Evolutionary conservation across 2,113 vertebrate genomes (phyloP), one percentile per base, ranked within the genome.

Genomic region (Rhinogobius similis): DNA sequence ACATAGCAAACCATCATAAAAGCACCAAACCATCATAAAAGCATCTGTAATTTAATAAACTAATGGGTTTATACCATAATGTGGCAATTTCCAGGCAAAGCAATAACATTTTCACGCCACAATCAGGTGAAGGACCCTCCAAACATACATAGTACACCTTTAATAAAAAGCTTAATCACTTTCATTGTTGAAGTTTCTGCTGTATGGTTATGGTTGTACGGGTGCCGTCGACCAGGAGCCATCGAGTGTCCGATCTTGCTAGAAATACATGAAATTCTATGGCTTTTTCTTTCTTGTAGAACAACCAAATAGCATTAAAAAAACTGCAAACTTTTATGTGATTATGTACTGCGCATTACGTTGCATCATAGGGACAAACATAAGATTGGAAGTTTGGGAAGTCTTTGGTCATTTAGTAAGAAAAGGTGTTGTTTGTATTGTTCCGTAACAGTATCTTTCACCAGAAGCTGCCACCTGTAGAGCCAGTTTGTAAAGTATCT

Each of bases 401-500:
- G 14, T 46, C 5, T 46, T 20, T 1, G 7, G 16, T 46, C 43
- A 46, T 21, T 50, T 21, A 11, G 10, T 3, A 55, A 14, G 52
- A 55, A 26, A 55, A 55, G 12, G 5, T 10, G 2, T 26, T 26
- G 52, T 24, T 26, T 55, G 16, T 38, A 20, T 29, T n/a, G 18
- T 61, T 10, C 29, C 24, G 9, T 23, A 41, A 26, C 43, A 12
- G 32, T 61, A n/a, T 29, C n/a, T n/a, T 50, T 63, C 61, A 24
- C 67, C 36, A 18, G 16, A 24, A 24, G 43, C 78, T 44, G 65
- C 48, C 78, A 86, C 82, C 85, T 87, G 87, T 79, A 65, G 79
- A 83, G 67, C 43, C 6, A 32, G 52, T 64, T 73, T 73, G 56
- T 66, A 55, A 73, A 81, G 70, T 73, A 73, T 38, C 58, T 11